Evolutionary conservation across 2,888 invertebrate genomes (phyloP), one percentile per base, ranked within the genome.

Genomic region (Ophraella communa): DNA sequence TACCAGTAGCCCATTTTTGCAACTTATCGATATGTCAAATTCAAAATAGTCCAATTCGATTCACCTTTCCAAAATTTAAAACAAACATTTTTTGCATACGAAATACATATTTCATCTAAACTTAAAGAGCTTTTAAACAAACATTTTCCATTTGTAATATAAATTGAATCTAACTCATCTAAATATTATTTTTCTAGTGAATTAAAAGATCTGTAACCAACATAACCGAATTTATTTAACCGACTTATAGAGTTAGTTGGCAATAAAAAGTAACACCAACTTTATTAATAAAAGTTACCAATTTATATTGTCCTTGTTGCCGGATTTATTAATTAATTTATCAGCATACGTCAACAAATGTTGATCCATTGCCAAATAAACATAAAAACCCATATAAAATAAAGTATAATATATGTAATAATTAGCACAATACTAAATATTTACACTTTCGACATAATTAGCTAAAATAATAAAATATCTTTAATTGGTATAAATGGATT

Each of bases 21-120:
- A 71, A 71, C 66, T 69, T 68, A 64, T 68, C 65, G 64, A 42
- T 49, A 47, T 66, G 39, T 54, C 62, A 66, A 54, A 54, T 33
- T 35, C 23, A 18, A 30, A 45, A 61, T 53, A 27, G 52, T n/a
- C n/a, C 20, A 52, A 18, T 53, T 51, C 58, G 18, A 58, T 58
- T 49, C 27, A 10, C 17, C 27, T 23, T 18, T 39, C 23, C 23
- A 21, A 23, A 51, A 51, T 51, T 51, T 51, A n/a, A 21, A 23
- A 11, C 3, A 27, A 17, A 42, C 42, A 18, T 21, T 57, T 17
- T 17, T 14, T 17, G 17, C 5, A 52, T 23, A 51, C 11, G 14
- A 49, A 44, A 1, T 8, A 39, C 14, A 5, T 39, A 17, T 14
- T 39, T 5, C 17, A 5, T 17, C 2, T 7, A 17, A 39, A 17